Evolutionary conservation across 2,113 vertebrate genomes (phyloP), one percentile per base, ranked within the genome.

Genomic region (Hippotragus niger): DNA sequence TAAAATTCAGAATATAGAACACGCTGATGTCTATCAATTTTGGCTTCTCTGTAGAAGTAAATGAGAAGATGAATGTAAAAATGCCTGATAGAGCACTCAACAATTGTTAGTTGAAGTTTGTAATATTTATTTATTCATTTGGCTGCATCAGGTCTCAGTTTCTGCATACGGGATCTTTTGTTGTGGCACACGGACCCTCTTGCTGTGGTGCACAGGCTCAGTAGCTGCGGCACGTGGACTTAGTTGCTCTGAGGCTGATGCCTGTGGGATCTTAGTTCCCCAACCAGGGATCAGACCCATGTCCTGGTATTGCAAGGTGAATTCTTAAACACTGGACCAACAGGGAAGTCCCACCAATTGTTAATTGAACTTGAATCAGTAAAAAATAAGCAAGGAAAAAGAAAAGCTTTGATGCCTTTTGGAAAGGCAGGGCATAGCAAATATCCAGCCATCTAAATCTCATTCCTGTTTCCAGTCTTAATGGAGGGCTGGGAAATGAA

Each of bases 41-140:
- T 94, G 19, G 6, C 47, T 55, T 89, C 84, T 92, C 27, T 80
- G 33, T 50, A 88, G 27, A 53, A 92, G 53, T 88, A 92, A 50
- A 62, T 92, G 78, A 84, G 55, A 84, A 58, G 53, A 67, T 57
- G 19, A 89, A 67, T 45, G 33, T 57, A 25, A 85, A 87, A 74
- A 50, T 74, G 45, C 4, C 13, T 40, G 31, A 80, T 19, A 84
- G 7, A 53, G 31, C 71, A 17, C 64, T 93, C 71, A 90, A 53
- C 17, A 60, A 36, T 43, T 36, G 58, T 53, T 62, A 21, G 45
- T 29, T 53, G 31, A 87, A 81, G 81, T 86, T 25, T 40, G 21
- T 19, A 74, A 40, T 3, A 5, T 36, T 67, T 36, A 23, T 40
- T 23, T 40, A 40, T 71, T 40, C 23, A 40, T 40, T 74, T 74